Evolutionary conservation across 2,888 invertebrate genomes (phyloP).

Genomic region (Fragum fragum): DNA sequence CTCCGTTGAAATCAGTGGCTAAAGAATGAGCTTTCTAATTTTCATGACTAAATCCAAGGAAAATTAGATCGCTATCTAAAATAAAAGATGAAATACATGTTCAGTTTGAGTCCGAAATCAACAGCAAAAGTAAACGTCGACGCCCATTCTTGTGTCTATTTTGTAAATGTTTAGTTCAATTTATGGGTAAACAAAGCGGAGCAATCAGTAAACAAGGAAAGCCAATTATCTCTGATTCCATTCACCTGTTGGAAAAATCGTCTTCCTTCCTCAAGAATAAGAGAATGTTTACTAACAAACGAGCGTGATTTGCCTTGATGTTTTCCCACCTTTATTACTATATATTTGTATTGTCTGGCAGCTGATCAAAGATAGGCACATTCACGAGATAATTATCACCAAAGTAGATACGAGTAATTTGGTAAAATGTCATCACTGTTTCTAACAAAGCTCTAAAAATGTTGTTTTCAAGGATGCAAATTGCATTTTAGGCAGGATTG

Average conservation of each 20-base stretch:
- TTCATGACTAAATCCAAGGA: not conserved
- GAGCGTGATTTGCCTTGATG: constrained; percentile 18
- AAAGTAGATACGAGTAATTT: not conserved
- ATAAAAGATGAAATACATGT: not conserved
- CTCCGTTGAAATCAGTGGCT: not conserved
- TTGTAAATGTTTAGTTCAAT: constrained; percentile 23
- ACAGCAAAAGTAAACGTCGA: not conserved
- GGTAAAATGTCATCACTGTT: not conserved
- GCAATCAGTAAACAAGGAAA: constrained; percentile 24
- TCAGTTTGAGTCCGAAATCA: not conserved
- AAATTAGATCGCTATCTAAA: not conserved
- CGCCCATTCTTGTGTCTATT: constrained; percentile 1
- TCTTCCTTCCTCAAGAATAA: not conserved
- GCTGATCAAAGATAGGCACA: constrained; percentile 7
- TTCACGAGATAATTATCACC: constrained; percentile 19
- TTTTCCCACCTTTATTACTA: constrained; percentile 6
- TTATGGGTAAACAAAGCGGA: constrained; percentile 21
- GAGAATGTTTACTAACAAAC: constrained; percentile 25
- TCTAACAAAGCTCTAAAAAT: too few relatives aligned
- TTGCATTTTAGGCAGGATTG: too few relatives aligned
- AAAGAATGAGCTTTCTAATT: not conserved
- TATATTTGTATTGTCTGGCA: constrained; percentile 13
- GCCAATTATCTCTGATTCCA: constrained; percentile 24
- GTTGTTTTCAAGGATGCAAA: too few relatives aligned
- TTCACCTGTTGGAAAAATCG: not conserved